Base-by-base conservation (phyloP, 1,140 invertebrate genomes). In the Bombus waltoni region DNA sequence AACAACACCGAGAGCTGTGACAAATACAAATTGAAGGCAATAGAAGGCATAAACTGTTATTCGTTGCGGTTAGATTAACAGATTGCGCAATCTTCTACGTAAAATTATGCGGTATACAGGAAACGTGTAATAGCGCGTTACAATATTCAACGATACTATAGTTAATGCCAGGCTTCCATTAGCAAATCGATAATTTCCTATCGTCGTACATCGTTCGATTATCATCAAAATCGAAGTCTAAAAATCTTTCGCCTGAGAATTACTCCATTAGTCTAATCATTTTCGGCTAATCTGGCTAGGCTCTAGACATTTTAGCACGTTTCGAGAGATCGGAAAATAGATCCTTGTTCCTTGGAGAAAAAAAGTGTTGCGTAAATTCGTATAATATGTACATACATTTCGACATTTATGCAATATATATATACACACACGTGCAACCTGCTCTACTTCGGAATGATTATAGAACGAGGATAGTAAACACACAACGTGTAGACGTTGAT, bases 21-120 rank as follows among this genome's bases (percentile, higher is more conserved):
- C 5, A 53, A 59, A 65, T 35, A 9, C 28, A 44, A 73, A n/a
- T 28, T 47, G 71, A 38, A 22, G 15, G 32, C 15, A 38, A 10
- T 18, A 42, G 32, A 32, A 32, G 66, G 40, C 81, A n/a, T 47
- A 44, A 42, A 40, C 25, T 42, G 8, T 2, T 25, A 57, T 83
- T 83, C 42, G 62, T 77, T 28, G 47, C 65, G 62, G 9, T 13
- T 77, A 62, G 59, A 42, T 57, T 68, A 70, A 42, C 35, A 42
- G 22, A 40, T 59, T 40, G 38, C 74, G 35, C n/a, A 25, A 28
- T 10, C 15, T 47, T 62, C 10, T 68, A 42, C 25, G 1, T 15
- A n/a, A 47, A 70, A 77, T 59, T 57, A 68, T 47, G 42, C 40
- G 6, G 25, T 11, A 32, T 32, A 32, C 32, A 18, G 10, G 3